Evolutionary conservation across 2,113 vertebrate genomes (phyloP).

Genomic region (Isurus oxyrinchus): DNA sequence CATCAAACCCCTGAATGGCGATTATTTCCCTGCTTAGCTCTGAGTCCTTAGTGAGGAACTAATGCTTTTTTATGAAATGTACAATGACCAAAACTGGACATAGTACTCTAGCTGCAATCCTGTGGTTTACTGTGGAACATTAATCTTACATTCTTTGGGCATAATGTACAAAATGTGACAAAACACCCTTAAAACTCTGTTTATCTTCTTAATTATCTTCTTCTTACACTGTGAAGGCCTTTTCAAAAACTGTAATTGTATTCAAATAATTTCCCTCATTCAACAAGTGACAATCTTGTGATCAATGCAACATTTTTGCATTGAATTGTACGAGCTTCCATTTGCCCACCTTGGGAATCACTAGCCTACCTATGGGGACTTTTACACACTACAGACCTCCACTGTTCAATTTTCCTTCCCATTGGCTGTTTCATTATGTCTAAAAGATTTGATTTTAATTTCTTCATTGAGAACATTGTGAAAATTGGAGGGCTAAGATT

Average conservation of each 20-base stretch:
- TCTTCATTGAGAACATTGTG: not conserved
- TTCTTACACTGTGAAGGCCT: not conserved
- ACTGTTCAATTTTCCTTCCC: not conserved
- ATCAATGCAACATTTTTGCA: not conserved
- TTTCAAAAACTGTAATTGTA: not conserved
- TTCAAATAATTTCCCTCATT: not conserved
- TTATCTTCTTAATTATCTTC: not conserved
- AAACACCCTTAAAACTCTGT: not conserved
- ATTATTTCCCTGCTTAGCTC: not conserved
- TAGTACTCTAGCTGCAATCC: not conserved
- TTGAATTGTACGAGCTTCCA: not conserved
- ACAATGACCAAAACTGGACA: not conserved
- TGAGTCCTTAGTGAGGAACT: not conserved
- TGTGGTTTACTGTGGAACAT: not conserved
- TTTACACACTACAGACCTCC: not conserved
- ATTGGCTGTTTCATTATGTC: not conserved
- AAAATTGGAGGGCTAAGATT: not conserved
- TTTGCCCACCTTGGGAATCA: not conserved
- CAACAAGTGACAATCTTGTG: not conserved
- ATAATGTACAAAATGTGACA: not conserved
- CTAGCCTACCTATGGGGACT: not conserved
- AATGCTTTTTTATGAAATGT: not conserved
- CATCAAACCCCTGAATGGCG: not conserved
- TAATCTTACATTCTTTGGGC: not conserved
- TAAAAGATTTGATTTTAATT: not conserved